Evolutionary conservation across 1,140 invertebrate species (phyloP).

Genomic region (Drosophila neocordata): DNA sequence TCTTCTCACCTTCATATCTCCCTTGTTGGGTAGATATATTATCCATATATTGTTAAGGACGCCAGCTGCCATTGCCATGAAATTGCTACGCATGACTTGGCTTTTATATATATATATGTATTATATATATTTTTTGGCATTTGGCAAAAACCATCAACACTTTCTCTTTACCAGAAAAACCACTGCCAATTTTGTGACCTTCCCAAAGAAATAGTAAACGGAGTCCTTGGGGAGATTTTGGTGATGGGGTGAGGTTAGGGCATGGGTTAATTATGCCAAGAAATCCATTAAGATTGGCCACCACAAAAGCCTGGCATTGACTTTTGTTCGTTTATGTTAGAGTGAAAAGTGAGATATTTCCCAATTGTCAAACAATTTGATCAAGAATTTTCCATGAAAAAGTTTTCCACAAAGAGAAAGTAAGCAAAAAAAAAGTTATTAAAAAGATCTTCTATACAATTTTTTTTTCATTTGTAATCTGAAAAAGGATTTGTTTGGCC

Average conservation of each 20-base stretch:
- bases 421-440: neutral
- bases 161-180: slow-evolving; percentile 28
- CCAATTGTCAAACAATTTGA: slow-evolving; percentile 8
- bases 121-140: slow-evolving; percentile 57
- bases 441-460: neutral
- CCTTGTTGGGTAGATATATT: slow-evolving; percentile 9
- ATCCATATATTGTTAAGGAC: slow-evolving; percentile 55
- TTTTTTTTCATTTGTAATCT: too few species aligned
- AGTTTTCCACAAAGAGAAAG: neutral
- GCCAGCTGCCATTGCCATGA: slow-evolving; percentile 60
- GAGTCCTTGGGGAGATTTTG: neutral
- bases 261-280: slow-evolving; percentile 73
- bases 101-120: slow-evolving; percentile 23
- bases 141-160: slow-evolving; percentile 64
- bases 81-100: slow-evolving; percentile 72
- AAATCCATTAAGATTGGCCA: slow-evolving; percentile 66
- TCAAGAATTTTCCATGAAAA: slow-evolving; percentile 8
- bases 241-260: neutral
- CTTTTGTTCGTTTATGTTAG: slow-evolving; percentile 39
- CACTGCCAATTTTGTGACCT: slow-evolving; percentile 32
- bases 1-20: neutral
- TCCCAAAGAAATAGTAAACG: neutral
- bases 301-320: slow-evolving; percentile 50
- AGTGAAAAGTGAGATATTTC: slow-evolving; percentile 25
- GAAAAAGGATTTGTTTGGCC: neutral